Evolutionary conservation across 2,113 vertebrate species (phyloP).

Genomic region (Oxyruncus cristatus): DNA sequence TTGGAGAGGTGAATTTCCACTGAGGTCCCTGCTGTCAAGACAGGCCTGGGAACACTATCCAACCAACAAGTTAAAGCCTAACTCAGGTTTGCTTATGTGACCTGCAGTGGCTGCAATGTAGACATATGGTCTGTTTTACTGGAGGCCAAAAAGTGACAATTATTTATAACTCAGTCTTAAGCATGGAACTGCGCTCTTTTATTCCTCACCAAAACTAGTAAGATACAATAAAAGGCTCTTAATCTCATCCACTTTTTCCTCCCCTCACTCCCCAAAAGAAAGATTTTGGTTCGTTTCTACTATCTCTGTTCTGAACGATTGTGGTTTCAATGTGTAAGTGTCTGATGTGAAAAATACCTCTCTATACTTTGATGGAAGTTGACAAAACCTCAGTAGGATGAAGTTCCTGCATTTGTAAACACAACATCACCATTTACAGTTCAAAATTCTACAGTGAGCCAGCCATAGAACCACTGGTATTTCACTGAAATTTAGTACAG

Average conservation of each 20-base stretch:
- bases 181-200: not conserved
- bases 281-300: not conserved
- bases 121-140: not conserved
- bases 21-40: not conserved
- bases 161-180: not conserved
- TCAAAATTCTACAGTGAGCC: not conserved
- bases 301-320: not conserved
- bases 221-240: not conserved
- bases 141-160: not conserved
- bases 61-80: not conserved
- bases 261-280: not conserved
- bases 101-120: not conserved
- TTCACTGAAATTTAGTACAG: not conserved
- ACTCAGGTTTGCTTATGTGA: not conserved
- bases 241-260: not conserved
- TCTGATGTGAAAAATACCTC: not conserved
- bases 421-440: not conserved
- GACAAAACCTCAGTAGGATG: not conserved
- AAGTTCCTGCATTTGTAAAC: not conserved
- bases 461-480: not conserved
- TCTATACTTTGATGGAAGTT: not conserved
- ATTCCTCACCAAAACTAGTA: not conserved
- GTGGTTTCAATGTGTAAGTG: fast-evolving
- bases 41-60: not conserved
- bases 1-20: not conserved